Base-by-base conservation (phyloP, 2,888 invertebrate genomes). In the Aleiodes testaceus region DNA sequence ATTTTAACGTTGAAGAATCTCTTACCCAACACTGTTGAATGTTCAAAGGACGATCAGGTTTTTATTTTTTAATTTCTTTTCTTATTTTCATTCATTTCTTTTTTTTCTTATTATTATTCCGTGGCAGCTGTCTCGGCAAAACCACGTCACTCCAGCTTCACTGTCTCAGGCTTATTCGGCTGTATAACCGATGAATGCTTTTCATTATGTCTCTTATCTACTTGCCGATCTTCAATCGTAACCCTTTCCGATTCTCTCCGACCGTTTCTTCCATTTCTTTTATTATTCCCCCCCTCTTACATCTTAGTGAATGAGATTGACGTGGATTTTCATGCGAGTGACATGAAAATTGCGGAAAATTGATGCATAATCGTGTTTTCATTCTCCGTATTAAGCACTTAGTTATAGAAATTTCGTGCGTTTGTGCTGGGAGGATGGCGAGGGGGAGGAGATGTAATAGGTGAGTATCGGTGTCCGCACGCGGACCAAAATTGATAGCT, bases 91-190 rank as follows among this genome's bases (percentile, higher is more conserved):
- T 72, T 78, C 84, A 84, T 80, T 36, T 36, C 9, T 36, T 36
- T 36, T 11, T 36, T 36, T 11, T 36, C 1, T 6, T 36, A 9
- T 36, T 36, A 36, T 36, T 36, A 36, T 36, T 36, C 36, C 36
- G 67, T 77, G 84, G 85, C 87, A 87, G 86, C 87, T 87, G 87
- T 87, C 87, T 81, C 81, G 59, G 53, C 53, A 22, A 53, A 84
- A 82, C 81, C 82, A 84, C 87, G 87, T 87, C 87, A 86, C 84
- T 86, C 86, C 6, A 83, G 82, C 81, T 84, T 85, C 84, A 84
- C 79, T 79, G 81, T 84, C 83, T 53, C 53, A 30, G 85, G 84
- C 76, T 78, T 75, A 78, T 75, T 72, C 74, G 72, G 78, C 77
- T 78, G 80, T 82, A 36, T 82, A 84, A 52, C 66, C 67, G 44